Conservation (phyloP, 2,797 vertebrate species). For the Aselliscus stoliczkanus region DNA sequence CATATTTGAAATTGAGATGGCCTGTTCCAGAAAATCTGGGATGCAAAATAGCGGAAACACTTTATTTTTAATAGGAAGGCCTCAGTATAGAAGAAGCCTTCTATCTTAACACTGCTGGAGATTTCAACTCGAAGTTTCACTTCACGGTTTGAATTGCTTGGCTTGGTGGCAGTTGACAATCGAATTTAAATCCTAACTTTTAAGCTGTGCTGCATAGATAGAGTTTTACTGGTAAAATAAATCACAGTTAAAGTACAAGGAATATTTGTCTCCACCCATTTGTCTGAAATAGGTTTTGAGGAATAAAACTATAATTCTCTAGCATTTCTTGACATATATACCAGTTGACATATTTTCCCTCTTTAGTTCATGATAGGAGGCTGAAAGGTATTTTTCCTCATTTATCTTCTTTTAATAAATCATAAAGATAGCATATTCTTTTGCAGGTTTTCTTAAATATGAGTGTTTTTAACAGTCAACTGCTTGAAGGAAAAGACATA, state of each 20-base stretch:
- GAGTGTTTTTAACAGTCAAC: conserved; percentile 70
- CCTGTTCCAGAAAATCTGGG: not conserved
- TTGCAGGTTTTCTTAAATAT: conserved; percentile 73
- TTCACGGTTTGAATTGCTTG: not conserved
- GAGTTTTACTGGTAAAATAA: conserved; percentile 55
- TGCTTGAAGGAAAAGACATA: conserved; percentile 50
- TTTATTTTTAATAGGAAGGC: not conserved
- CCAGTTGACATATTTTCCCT: conserved; percentile 77
- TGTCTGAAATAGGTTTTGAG: conserved; percentile 72
- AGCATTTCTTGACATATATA: conserved; percentile 68
- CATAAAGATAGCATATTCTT: conserved; percentile 76
- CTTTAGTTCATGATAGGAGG: conserved; percentile 75
- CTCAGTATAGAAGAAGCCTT: not conserved
- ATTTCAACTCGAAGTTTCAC: not conserved
- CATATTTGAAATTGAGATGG: not conserved
- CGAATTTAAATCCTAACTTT: not conserved
- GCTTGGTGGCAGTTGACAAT: not conserved
- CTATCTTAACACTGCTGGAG: not conserved
- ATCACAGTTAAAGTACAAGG: conserved; percentile 72
- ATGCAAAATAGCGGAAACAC: not conserved
- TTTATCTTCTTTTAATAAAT: conserved; percentile 83
- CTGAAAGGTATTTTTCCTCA: conserved; percentile 72
- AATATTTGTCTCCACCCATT: conserved; percentile 76
- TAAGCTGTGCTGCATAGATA: not conserved
- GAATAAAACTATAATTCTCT: conserved; percentile 77